phyloP scores from a whole-genome alignment of 2,888 invertebrate species.

The Plemyria rubiginata region DNA sequence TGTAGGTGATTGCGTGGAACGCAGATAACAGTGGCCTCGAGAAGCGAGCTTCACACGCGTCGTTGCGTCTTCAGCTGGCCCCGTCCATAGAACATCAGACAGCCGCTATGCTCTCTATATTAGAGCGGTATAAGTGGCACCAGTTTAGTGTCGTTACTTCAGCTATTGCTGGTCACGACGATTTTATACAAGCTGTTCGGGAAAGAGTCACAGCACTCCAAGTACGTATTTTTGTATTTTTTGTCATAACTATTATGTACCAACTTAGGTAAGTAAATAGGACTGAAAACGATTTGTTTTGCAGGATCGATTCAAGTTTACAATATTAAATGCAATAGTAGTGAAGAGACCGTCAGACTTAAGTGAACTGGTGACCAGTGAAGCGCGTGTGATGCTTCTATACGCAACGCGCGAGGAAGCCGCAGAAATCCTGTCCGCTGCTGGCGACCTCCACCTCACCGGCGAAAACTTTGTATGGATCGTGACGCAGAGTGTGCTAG shows the following conservation, averaged over 20 bases:
- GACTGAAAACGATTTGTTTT: slow-evolving; percentile 3
- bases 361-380: slow-evolving; percentile 93
- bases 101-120: slow-evolving; percentile 96
- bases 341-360: slow-evolving; percentile 91
- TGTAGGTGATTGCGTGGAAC: slow-evolving; percentile 96
- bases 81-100: slow-evolving; percentile 98
- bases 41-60: slow-evolving; percentile 92
- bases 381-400: slow-evolving; percentile 96
- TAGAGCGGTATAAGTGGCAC: slow-evolving; percentile 98
- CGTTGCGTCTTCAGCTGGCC: slow-evolving; percentile 96
- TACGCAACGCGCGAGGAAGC: slow-evolving; percentile 96
- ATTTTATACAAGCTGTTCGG: slow-evolving; percentile 96
- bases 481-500: slow-evolving; percentile 96
- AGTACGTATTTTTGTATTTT: slow-evolving; percentile 67
- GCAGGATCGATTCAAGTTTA: slow-evolving; percentile 87
- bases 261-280: neutral
- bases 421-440: slow-evolving; percentile 91
- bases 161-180: slow-evolving; percentile 96
- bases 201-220: slow-evolving; percentile 94
- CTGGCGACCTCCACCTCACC: slow-evolving; percentile 90
- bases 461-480: slow-evolving; percentile 98
- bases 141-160: slow-evolving; percentile 97
- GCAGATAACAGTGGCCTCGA: slow-evolving; percentile 97
- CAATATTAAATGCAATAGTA: slow-evolving; percentile 93
- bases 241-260: neutral